Base-by-base conservation (phyloP, 2,797 vertebrate genomes). In the Pangasius mekongensis region DNA sequence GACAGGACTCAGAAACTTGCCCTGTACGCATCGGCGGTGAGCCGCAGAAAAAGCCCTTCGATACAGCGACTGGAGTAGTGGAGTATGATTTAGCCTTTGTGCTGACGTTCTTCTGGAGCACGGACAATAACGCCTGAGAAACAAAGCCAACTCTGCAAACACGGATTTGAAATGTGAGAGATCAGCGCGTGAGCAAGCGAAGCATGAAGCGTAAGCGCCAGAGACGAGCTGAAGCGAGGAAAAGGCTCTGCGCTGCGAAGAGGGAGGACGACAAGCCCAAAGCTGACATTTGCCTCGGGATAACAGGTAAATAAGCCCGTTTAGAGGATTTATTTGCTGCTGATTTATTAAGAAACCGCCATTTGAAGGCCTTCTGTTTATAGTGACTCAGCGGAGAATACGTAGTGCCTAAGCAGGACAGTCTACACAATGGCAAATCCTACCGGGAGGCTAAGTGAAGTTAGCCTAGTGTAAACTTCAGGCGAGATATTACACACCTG, bases 141-240 rank as follows among this genome's bases (percentile, higher is more conserved):
- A 62, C 54, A 82, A 36, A 36, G 22, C 69, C 78, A 56, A 60
- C 27, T 73, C 58, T 87, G 87, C 87, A 64, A 74, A 56, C 60
- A 67, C 36, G 69, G 47, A 60, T 64, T 83, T 16, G 91, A 86
- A 92, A 92, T 94, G 94, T 83, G 89, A 89, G 64, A 77, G 76
- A 83, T 82, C 91, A 91, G 89, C 76, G 92, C 87, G 81, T 87
- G 92, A 93, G 83, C 74, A 76, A 94, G 92, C 76, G 83, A 80
- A 94, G 92, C 83, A 97, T 97, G 96, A 97, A 97, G 92, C 96
- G 96, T 91, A 97, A 96, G 92, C 94, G 94, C 94, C 96, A 97
- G 90, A 93, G 94, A 73, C 94, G 96, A 93, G 88, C 91, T 60
- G 96, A 96, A 92, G 94, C 94, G 87, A 95, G 94, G 91, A 97